These are phyloP conservation scores for Phrynocephalus vlangalii DNA, from an alignment of 2,797 vertebrate genomes.

Conservation along the genomic window DNA sequence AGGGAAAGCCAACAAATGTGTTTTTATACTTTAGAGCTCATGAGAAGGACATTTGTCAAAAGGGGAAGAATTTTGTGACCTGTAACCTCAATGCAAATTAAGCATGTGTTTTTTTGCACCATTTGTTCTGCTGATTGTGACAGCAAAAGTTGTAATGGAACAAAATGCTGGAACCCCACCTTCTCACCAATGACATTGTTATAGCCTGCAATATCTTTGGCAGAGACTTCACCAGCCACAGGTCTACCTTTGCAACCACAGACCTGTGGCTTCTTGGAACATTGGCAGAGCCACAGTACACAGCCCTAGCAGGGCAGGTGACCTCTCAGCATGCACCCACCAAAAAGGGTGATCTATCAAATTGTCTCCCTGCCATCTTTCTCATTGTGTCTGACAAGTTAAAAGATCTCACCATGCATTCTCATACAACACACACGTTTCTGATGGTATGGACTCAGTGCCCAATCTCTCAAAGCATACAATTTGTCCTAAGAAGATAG, in stretches of 20 bases:
- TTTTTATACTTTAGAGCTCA: not conserved
- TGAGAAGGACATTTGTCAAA: not conserved
- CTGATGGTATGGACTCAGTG: not conserved
- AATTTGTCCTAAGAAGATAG: conserved; percentile 70
- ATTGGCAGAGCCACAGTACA: not conserved
- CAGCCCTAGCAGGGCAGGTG: not conserved
- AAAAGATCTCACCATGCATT: not conserved
- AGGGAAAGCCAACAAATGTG: not conserved
- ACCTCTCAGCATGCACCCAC: not conserved
- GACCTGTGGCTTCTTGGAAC: no score
- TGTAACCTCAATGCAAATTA: not conserved
- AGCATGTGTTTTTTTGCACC: not conserved
- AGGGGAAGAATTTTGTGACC: not conserved
- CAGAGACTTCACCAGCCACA: not conserved
- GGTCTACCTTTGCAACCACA: not conserved
- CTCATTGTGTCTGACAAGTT: not conserved
- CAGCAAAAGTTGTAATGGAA: not conserved
- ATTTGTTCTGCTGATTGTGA: not conserved
- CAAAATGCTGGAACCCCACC: not conserved
- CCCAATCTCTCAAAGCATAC: conserved; percentile 46
- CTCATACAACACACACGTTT: no score
- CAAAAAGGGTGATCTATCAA: not conserved
- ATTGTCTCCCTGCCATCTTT: not conserved
- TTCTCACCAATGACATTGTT: not conserved
- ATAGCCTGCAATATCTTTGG: not conserved